Base-by-base conservation (phyloP, 1,140 invertebrate species). In the Bombus consobrinus region DNA sequence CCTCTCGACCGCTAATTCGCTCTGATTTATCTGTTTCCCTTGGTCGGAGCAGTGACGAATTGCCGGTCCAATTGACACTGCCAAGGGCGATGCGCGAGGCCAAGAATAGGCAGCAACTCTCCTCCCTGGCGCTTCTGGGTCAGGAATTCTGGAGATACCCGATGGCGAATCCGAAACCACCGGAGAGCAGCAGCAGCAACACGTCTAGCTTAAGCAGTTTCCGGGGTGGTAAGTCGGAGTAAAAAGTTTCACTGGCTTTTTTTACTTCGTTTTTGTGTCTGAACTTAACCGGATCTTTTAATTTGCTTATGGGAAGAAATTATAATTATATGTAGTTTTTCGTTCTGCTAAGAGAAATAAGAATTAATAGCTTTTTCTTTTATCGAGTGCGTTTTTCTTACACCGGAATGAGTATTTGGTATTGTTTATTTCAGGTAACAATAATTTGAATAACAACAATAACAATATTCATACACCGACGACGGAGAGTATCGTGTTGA, bases 111-210 rank as follows among this genome's bases (percentile, higher is more conserved):
- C 97, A 98, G 92, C 98, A 99, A 93, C 96, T 99, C 13, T 97
- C 98, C 39, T 98, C 98, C 0, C 95, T 99, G 57, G 98, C 98
- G 13, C 96, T 99, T 74, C 95, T 99, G 43, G 98, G 98, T 62
- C 98, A 99, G 96, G 98, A 98, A 95, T 98, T 98, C 95, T 99
- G 98, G 98, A 96, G 98, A 82, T 98, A 98, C 93, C 97, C 97
- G 43, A 97, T 97, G 97, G 97, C 97, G 53, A 97, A 97, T 93
- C 96, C 97, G 12, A 96, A 97, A 80, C 94, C 93, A 85, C 93
- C 93, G 66, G 93, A 94, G 88, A 94, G 93, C 84, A 93, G 94
- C 75, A 94, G 94, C 88, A 95, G 94, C 81, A 95, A 95, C 88
- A 94, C 94, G 1, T 95, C 94, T 5, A 95, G 95, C 83, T 90